phyloP scores from a whole-genome alignment of 2,888 invertebrate species.

The Campoletis raptor region DNA sequence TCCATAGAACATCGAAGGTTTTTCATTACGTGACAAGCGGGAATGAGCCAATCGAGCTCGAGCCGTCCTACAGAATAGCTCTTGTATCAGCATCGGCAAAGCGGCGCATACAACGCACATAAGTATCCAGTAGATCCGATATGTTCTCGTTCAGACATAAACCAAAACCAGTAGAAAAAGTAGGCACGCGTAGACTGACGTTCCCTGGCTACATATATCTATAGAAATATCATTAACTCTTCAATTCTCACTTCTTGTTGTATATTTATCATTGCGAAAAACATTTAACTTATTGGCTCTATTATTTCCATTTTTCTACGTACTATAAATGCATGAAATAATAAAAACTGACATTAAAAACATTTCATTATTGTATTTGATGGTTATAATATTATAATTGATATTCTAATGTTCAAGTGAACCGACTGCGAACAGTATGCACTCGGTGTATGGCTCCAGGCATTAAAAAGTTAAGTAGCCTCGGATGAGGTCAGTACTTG shows the following conservation, averaged over 20 bases:
- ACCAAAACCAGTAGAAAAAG: slow-evolving; percentile 21
- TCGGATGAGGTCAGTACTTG: no score
- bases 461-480: no score
- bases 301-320: no score
- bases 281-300: neutral
- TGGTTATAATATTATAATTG: no score
- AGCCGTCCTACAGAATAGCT: slow-evolving; percentile 32
- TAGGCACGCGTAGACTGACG: slow-evolving; percentile 27
- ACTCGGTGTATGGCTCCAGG: no score
- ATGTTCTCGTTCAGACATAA: slow-evolving; percentile 30
- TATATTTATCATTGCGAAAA: neutral
- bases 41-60: slow-evolving; percentile 45
- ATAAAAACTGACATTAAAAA: no score
- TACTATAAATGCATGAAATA: no score
- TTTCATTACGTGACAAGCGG: slow-evolving; percentile 25
- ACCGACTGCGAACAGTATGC: no score
- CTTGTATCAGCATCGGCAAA: slow-evolving; percentile 10
- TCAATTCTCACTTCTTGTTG: neutral
- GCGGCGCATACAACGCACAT: slow-evolving; percentile 10
- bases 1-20: slow-evolving; percentile 30
- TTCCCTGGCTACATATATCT: neutral
- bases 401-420: no score
- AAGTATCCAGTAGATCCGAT: slow-evolving; percentile 35
- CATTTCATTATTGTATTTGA: no score
- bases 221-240: neutral